phyloP scores from a whole-genome alignment of 2,888 invertebrate species.

The Rhagium mordax region DNA sequence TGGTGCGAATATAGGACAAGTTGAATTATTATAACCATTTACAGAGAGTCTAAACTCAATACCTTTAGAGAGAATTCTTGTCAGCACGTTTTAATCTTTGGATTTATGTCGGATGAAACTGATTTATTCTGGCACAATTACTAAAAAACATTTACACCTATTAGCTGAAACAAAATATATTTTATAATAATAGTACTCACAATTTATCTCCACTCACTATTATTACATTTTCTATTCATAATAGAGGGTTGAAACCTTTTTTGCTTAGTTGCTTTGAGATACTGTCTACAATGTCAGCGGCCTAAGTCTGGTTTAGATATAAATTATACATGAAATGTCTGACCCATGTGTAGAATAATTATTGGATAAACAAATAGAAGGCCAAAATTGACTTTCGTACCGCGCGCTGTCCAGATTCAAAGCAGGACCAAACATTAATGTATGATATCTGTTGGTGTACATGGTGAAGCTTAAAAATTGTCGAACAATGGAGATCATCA shows the following conservation, averaged over 20 bases:
- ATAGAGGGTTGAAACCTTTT: slow-evolving; percentile 6
- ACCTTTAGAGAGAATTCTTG: no score
- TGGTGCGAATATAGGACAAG: no score
- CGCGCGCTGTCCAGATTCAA: background rate
- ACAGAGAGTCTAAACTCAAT: no score
- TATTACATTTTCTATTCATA: background rate
- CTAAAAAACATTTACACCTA: background rate
- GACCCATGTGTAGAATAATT: background rate
- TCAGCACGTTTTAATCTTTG: background rate
- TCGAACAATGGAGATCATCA: no score
- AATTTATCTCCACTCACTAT: background rate
- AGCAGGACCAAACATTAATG: background rate
- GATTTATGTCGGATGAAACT: background rate
- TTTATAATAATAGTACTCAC: background rate
- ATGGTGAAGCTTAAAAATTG: no score
- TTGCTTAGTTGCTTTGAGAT: background rate
- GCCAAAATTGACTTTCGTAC: background rate
- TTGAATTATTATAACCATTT: no score
- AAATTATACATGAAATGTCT: slow-evolving; percentile 8
- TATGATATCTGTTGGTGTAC: background rate
- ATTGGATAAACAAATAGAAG: background rate
- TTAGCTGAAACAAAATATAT: background rate
- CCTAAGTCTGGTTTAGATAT: background rate
- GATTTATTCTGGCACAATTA: no score
- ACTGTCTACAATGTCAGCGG: background rate